Evolutionary conservation across 2,888 invertebrate genomes (phyloP).

Genomic region (Blastobasis lacticolella): DNA sequence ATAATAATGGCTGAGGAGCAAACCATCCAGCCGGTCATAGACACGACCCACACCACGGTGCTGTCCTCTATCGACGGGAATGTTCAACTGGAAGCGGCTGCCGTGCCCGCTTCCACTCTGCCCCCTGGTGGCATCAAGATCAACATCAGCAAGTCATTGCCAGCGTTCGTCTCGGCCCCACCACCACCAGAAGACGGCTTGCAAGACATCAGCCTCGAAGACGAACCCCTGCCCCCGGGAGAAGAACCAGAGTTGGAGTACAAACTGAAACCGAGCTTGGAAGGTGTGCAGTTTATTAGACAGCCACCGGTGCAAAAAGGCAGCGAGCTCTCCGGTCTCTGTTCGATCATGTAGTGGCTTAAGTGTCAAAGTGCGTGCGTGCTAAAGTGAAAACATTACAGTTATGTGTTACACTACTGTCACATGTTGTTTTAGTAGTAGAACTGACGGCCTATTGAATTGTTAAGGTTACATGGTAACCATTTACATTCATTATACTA

Average conservation of each 20-base stretch:
- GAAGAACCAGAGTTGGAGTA: constrained; percentile 71
- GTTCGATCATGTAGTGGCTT: constrained; percentile 59
- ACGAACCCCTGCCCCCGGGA: constrained; percentile 75
- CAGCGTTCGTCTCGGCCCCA: constrained; percentile 21
- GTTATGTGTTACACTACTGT: too few species aligned
- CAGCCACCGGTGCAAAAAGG: constrained; percentile 83
- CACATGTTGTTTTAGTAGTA: too few species aligned
- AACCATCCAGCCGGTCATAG: constrained; percentile 40
- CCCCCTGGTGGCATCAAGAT: constrained; percentile 81
- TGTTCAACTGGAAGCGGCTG: constrained; percentile 75
- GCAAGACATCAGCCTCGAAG: constrained; percentile 50
- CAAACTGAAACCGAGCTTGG: constrained; percentile 77
- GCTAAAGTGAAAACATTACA: too few species aligned
- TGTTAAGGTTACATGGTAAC: too few species aligned
- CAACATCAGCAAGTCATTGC: constrained; percentile 83
- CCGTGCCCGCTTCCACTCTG: constrained; percentile 44
- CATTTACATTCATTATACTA: too few species aligned
- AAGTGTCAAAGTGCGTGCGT: background rate
- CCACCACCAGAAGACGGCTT: constrained; percentile 29
- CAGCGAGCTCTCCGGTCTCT: constrained; percentile 87
- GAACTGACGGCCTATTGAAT: too few species aligned
- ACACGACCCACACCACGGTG: constrained; percentile 71
- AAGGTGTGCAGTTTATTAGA: constrained; percentile 78
- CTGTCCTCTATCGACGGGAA: constrained; percentile 85
- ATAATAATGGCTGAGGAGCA: constrained; percentile 68